Evolutionary conservation across 2,113 vertebrate species (phyloP).

Genomic region (Proterorhinus semilunaris): DNA sequence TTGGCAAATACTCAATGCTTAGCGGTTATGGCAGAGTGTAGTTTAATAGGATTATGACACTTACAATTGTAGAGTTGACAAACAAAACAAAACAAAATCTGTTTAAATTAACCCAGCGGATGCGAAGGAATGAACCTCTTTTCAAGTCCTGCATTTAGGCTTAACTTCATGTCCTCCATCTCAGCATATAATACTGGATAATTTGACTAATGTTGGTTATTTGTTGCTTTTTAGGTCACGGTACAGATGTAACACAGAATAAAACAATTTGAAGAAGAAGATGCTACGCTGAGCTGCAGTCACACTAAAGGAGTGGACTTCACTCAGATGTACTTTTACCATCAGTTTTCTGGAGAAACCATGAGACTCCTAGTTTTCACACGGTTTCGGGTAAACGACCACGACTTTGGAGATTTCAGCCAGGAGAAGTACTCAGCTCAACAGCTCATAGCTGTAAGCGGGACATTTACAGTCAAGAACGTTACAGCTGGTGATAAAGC

Average conservation of each 20-base stretch:
- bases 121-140: too few relatives aligned
- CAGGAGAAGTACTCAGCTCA: neutral
- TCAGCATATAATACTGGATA: too few relatives aligned
- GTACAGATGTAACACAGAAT: neutral
- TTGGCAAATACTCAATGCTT: too few relatives aligned
- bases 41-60: too few relatives aligned
- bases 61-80: too few relatives aligned
- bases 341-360: constrained; percentile 39
- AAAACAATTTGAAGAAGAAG: neutral
- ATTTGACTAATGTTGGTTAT: too few relatives aligned
- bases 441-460: neutral
- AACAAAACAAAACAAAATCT: too few relatives aligned
- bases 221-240: neutral
- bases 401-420: constrained; percentile 7
- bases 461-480: neutral
- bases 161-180: too few relatives aligned
- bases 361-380: constrained; percentile 50
- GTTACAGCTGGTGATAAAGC: constrained; percentile 4
- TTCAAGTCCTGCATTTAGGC: too few relatives aligned
- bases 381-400: constrained; percentile 1
- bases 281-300: constrained; percentile 24
- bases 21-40: too few relatives aligned
- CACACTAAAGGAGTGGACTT: neutral
- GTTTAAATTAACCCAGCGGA: too few relatives aligned
- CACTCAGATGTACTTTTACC: constrained; percentile 58